Conservation (phyloP, 2,113 vertebrate species). For the Blennius ocellaris region DNA sequence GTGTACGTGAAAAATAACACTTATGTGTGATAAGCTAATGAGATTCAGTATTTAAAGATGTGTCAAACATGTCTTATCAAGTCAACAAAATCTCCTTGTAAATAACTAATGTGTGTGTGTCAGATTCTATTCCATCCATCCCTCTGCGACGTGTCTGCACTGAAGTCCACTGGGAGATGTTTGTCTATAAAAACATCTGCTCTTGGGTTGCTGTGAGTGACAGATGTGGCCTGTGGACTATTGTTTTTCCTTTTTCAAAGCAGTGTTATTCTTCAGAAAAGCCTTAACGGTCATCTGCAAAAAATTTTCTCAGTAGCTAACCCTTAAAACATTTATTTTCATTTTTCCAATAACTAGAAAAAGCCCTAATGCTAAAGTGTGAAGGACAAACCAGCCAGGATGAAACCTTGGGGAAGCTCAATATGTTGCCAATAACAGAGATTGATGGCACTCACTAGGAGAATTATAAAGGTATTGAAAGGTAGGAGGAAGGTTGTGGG, state of each 20-base stretch:
- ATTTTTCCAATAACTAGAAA: neutral
- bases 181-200: slow-evolving; percentile 29
- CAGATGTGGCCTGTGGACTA: slow-evolving; percentile 34
- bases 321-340: neutral
- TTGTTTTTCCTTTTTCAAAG: neutral
- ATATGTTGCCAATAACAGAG: neutral
- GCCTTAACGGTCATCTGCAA: neutral
- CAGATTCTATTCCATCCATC: neutral
- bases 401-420: neutral
- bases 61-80: neutral
- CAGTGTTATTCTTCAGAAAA: neutral
- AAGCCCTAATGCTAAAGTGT: neutral
- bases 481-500: neutral
- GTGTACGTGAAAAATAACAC: slow-evolving; percentile 30
- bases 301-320: neutral
- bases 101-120: neutral
- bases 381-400: neutral
- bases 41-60: slow-evolving; percentile 29
- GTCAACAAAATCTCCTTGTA: neutral
- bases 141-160: slow-evolving; percentile 2
- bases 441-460: neutral
- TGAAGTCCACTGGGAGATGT: slow-evolving; percentile 36
- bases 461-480: neutral
- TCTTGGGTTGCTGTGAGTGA: slow-evolving; percentile 6
- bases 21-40: slow-evolving; percentile 27